Base-by-base conservation (phyloP, 2,113 vertebrate species). In the Litocranius walleri region DNA sequence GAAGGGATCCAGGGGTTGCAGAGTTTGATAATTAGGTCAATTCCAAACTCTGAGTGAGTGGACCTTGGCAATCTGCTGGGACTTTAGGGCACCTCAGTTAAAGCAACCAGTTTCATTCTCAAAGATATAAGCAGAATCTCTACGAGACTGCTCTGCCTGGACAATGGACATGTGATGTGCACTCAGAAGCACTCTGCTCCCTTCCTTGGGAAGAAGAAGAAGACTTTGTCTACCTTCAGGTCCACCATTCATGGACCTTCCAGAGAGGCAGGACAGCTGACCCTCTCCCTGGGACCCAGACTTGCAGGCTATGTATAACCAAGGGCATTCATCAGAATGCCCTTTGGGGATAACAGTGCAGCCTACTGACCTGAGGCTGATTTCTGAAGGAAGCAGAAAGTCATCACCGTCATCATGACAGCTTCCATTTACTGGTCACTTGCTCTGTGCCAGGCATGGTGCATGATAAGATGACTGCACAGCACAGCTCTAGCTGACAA, bases 351-450 rank as follows among this genome's bases (percentile, higher is more conserved):
- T 67, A 71, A 94, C 3, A 56, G 90, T 8, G 33, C 16, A 43
- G 36, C 56, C 52, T 29, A 57, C 19, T 25, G 36, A 88, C 23
- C 56, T 62, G 33, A 92, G 36, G n/a, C 13, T 71, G 15, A 84
- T 92, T 95, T 71, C 77, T 62, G 62, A 90, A 80, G 91, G 89
- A 84, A 93, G 14, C 12, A 91, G 52, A 74, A 84, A 43, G 52
- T 33, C 80, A 14, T 33, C 48, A n/a, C 19, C 11, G 8, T 25
- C 33, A 52, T 8, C 45, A 19, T 12, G 12, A 62, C 30, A 59
- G 57, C 29, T 96, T 71, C 62, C 30, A 61, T 8, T 54, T 54
- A 45, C 43, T 61, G n/a, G 17, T 36, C 52, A 15, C 33, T 10
- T 29, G 6, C 23, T 9, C 29, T n/a, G 19, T 25, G 67, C 30